Evolutionary conservation across 2,888 invertebrate species (phyloP).

Genomic region (Lasioglossum malachurum): DNA sequence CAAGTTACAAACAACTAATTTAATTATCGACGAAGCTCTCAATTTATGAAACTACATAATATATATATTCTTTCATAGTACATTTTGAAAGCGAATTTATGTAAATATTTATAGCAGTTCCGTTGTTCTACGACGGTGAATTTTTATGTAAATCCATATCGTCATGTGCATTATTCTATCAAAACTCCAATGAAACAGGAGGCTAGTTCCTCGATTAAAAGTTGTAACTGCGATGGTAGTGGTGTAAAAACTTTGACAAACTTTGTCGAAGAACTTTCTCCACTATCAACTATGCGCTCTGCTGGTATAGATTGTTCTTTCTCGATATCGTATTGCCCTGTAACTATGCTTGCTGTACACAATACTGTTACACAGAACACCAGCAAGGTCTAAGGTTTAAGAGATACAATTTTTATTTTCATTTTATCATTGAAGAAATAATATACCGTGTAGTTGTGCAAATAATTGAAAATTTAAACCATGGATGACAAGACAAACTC

Average conservation of each 20-base stretch:
- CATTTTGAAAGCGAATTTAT: neutral
- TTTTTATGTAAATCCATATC: neutral
- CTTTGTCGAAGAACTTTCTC: constrained; percentile 3
- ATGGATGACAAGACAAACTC: neutral
- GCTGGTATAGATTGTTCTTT: neutral
- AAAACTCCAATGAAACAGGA: neutral
- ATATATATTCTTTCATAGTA: neutral
- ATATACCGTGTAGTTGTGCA: neutral
- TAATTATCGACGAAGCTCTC: neutral
- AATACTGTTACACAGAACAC: neutral
- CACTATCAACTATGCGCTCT: neutral
- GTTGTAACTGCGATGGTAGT: neutral
- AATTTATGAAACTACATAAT: neutral
- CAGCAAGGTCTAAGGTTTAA: neutral
- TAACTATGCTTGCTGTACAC: neutral
- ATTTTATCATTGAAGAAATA: neutral
- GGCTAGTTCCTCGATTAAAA: constrained; percentile 3
- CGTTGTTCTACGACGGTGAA: neutral
- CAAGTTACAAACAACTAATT: too few species aligned
- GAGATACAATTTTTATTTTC: neutral
- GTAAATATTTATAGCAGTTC: neutral
- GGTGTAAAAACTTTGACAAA: neutral
- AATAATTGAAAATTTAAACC: neutral
- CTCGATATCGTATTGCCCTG: neutral
- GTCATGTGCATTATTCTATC: neutral